Conservation (phyloP, 2,113 vertebrate species). For the Tylochromis polylepis region DNA sequence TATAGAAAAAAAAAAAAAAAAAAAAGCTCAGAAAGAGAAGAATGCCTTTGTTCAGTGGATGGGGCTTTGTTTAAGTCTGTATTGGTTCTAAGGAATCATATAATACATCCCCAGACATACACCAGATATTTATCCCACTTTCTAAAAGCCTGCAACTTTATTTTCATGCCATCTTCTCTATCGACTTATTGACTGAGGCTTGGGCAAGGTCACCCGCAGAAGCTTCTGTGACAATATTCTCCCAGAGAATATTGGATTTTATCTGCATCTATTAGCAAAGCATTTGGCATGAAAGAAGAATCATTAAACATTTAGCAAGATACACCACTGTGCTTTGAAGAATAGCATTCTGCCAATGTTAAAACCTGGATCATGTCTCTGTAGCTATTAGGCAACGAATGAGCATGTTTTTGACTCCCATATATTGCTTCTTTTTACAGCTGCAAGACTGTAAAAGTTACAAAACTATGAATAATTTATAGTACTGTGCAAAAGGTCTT, state of each 20-base stretch:
- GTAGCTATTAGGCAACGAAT: not conserved
- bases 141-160: slow-evolving; percentile 21
- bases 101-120: not conserved
- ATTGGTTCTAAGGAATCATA: not conserved
- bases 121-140: not conserved
- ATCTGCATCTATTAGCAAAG: slow-evolving; percentile 39
- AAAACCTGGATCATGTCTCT: not conserved
- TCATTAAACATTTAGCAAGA: slow-evolving; percentile 23
- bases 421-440: not conserved
- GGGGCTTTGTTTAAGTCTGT: not conserved
- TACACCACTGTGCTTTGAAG: slow-evolving; percentile 23
- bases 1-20: not conserved
- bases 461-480: not conserved
- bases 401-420: not conserved
- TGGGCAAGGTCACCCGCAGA: slow-evolving; percentile 41
- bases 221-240: slow-evolving; percentile 43
- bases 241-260: slow-evolving; percentile 52
- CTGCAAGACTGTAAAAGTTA: not conserved
- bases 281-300: slow-evolving; percentile 42
- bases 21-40: not conserved
- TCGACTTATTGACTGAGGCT: slow-evolving; percentile 39
- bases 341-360: not conserved
- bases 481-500: not conserved
- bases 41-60: not conserved
- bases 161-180: slow-evolving; percentile 33